phyloP scores from a whole-genome alignment of 2,888 invertebrate genomes.

The Orthosia incerta region DNA sequence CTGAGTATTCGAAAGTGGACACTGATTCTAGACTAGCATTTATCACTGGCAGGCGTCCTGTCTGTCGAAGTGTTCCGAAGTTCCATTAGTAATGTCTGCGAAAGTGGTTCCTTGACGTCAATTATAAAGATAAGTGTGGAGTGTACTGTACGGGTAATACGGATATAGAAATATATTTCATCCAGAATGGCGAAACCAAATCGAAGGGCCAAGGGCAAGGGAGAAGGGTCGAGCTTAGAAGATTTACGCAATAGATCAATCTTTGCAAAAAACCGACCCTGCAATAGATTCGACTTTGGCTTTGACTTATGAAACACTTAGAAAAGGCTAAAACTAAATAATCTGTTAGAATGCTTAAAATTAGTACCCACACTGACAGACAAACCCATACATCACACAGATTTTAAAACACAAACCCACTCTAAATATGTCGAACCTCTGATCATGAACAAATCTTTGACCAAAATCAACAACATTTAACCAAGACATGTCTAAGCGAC shows the following conservation, averaged over 20 bases:
- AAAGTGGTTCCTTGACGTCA: conserved; percentile 63
- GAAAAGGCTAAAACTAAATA: too few relatives aligned
- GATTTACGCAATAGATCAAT: neutral
- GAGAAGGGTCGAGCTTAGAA: neutral
- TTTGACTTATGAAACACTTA: too few relatives aligned
- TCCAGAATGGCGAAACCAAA: neutral
- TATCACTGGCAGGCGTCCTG: conserved; percentile 52
- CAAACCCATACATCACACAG: neutral
- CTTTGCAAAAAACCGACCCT: neutral
- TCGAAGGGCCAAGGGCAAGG: neutral
- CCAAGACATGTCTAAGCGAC: neutral
- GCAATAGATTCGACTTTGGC: neutral
- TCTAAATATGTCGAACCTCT: neutral
- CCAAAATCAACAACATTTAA: conserved; percentile 21
- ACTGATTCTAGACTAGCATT: conserved; percentile 58
- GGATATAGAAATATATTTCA: neutral
- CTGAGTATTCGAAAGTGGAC: conserved; percentile 76
- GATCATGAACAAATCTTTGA: neutral
- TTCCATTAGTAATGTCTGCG: conserved; percentile 62
- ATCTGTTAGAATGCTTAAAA: too few relatives aligned
- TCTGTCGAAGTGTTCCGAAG: conserved; percentile 53
- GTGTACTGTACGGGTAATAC: conserved; percentile 8
- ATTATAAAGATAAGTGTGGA: conserved; percentile 57
- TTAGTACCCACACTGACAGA: too few relatives aligned
- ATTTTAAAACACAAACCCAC: neutral